Evolutionary conservation across 2,888 invertebrate species (phyloP).

Genomic region (Pyralis farinalis): DNA sequence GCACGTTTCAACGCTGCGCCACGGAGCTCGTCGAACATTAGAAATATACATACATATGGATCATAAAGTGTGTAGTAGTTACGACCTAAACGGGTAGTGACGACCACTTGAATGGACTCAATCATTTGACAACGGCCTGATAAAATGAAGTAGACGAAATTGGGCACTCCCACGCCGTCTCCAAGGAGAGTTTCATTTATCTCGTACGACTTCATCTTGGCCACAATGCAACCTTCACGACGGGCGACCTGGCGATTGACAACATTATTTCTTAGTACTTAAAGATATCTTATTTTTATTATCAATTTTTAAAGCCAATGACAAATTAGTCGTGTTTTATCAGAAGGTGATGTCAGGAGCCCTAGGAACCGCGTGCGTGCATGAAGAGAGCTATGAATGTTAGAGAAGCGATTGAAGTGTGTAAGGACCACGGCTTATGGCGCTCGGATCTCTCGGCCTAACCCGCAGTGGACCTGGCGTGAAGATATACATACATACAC

Average conservation of each 20-base stretch:
- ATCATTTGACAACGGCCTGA: constrained; percentile 82
- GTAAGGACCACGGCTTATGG: no score
- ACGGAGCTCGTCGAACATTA: no score
- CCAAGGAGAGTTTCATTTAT: constrained; percentile 79
- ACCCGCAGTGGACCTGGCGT: no score
- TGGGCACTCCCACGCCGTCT: constrained; percentile 68
- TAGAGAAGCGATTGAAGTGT: no score
- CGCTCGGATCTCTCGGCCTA: no score
- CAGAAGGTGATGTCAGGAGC: no score
- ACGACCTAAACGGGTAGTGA: constrained; percentile 46
- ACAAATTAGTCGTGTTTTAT: no score
- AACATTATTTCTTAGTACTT: background rate
- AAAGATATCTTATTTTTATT: constrained; percentile 2
- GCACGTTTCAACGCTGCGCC: no score
- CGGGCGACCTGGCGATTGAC: constrained; percentile 62
- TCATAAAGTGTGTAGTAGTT: constrained; percentile 68
- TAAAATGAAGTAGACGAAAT: constrained; percentile 79
- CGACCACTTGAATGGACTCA: constrained; percentile 74
- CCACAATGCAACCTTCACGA: constrained; percentile 84
- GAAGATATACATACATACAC: no score
- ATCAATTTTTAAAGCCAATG: no score
- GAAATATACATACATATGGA: constrained; percentile 61
- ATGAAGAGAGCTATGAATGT: no score
- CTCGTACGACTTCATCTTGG: constrained; percentile 80
- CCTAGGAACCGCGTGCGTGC: no score